Evolutionary conservation across 2,113 vertebrate genomes (phyloP), one percentile per base, ranked within the genome.

Genomic region (Puma concolor): DNA sequence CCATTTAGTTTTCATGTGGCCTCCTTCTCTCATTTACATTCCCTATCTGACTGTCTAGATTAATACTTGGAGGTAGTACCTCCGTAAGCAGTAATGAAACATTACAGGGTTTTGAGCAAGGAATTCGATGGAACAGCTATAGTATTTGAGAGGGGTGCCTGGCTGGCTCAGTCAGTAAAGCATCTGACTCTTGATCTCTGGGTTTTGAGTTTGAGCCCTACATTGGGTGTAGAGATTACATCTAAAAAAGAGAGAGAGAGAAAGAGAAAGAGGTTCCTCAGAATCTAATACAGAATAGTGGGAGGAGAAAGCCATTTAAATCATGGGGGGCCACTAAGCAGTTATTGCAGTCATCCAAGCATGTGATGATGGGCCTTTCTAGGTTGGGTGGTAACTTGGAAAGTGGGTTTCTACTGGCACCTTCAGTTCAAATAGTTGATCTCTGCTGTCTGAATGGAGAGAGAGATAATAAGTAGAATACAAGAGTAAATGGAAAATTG

Each of bases 31-130:
- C 31, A 15, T 94, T 96, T 95, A 36, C 12, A 44, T 96, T 85
- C 60, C 41, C 57, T 69, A 17, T 29, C 19, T 86, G 66, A 64
- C 17, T 52, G 19, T 83, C 41, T 74, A 44, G 16, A 52, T 91
- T 95, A 60, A 64, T 86, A 41, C 27, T 72, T 92, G 54, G 36
- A 95, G 48, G 9, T 44, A 48, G 57, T 88, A 80, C 31, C 86
- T 94, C 79, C 54, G 83, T 85, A 91, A 79, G 11, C 66, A 60
- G n/a, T 89, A 81, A 25, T 67, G n/a, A 94, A 95, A 74, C 48
- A 38, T 50, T 83, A 64, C 4, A 80, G 67, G 10, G 82, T 92
- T 94, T 93, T 97, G 69, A 95, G 41, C 66, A 91, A 74, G 11
- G 19, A 94, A 54, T 79, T 41, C 84, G 27, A 33, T 88, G 60